phyloP scores from a whole-genome alignment of 2,888 invertebrate genomes.

The Chymomyza fuscimana region DNA sequence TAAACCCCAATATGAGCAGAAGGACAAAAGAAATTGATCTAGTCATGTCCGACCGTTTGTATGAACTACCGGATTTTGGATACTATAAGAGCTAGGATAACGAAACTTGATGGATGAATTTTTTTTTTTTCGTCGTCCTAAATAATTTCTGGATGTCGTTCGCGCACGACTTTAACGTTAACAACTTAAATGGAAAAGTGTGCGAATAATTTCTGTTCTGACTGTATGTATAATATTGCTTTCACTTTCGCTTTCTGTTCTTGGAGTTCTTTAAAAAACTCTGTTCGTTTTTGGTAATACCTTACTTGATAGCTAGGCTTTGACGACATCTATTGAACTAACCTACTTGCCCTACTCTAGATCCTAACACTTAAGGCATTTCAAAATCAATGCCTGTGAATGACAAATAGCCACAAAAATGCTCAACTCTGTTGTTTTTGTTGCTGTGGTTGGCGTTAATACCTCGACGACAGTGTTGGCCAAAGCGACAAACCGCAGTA shows the following conservation, averaged over 20 bases:
- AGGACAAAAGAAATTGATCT: too few relatives aligned
- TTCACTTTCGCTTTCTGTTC: slow-evolving; percentile 21
- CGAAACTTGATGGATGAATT: too few relatives aligned
- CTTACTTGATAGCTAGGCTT: not conserved
- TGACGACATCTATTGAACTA: not conserved
- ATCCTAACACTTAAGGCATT: slow-evolving; percentile 11
- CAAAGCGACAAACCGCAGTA: slow-evolving; percentile 28
- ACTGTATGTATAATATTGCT: not conserved
- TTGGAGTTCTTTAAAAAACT: not conserved
- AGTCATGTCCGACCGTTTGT: too few relatives aligned
- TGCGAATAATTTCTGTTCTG: too few relatives aligned
- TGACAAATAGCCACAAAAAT: slow-evolving; percentile 38
- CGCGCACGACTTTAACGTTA: too few relatives aligned
- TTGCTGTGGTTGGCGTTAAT: slow-evolving; percentile 6
- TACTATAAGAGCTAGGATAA: too few relatives aligned
- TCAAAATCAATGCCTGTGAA: slow-evolving; percentile 46
- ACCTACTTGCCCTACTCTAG: not conserved
- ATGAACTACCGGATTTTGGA: too few relatives aligned
- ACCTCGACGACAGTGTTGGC: slow-evolving; percentile 3
- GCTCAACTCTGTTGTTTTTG: slow-evolving; percentile 14
- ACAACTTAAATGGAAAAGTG: too few relatives aligned
- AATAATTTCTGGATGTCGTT: too few relatives aligned
- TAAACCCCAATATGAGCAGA: too few relatives aligned
- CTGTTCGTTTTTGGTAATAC: slow-evolving; percentile 18
- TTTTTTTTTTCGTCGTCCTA: too few relatives aligned